Evolutionary conservation across 2,113 vertebrate species (phyloP).

Genomic region (Prunella himalayana): DNA sequence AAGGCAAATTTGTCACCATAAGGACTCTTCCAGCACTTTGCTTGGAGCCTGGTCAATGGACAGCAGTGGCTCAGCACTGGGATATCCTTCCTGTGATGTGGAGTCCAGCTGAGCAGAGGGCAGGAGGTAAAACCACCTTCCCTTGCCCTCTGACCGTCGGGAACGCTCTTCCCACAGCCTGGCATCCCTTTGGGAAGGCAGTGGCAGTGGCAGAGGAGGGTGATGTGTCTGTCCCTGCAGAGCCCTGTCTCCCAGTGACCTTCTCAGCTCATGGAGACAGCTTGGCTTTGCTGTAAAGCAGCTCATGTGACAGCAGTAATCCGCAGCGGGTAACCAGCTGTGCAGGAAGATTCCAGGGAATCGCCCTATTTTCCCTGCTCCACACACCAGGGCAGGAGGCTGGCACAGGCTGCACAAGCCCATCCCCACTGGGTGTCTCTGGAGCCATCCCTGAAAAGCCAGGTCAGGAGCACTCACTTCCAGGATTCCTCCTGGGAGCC

Average conservation of each 20-base stretch:
- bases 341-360: slow-evolving; percentile 61
- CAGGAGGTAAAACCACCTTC: not conserved
- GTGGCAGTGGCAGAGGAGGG: not conserved
- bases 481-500: not conserved
- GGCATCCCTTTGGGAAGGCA: not conserved
- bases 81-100: not conserved
- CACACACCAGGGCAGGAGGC: not conserved
- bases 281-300: slow-evolving; percentile 77
- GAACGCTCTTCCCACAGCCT: accelerated
- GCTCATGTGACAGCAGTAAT: slow-evolving; percentile 81
- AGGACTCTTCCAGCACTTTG: not conserved
- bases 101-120: not conserved
- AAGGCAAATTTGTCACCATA: not conserved
- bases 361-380: slow-evolving; percentile 76
- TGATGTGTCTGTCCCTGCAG: not conserved
- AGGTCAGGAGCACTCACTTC: not conserved
- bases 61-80: not conserved
- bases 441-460: not conserved
- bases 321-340: slow-evolving; percentile 70
- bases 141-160: accelerated
- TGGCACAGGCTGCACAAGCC: not conserved
- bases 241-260: slow-evolving; percentile 68
- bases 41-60: accelerated
- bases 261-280: slow-evolving; percentile 74
- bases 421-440: not conserved